Base-by-base conservation (phyloP, 2,113 vertebrate genomes). In the Paramisgurnus dabryanus region DNA sequence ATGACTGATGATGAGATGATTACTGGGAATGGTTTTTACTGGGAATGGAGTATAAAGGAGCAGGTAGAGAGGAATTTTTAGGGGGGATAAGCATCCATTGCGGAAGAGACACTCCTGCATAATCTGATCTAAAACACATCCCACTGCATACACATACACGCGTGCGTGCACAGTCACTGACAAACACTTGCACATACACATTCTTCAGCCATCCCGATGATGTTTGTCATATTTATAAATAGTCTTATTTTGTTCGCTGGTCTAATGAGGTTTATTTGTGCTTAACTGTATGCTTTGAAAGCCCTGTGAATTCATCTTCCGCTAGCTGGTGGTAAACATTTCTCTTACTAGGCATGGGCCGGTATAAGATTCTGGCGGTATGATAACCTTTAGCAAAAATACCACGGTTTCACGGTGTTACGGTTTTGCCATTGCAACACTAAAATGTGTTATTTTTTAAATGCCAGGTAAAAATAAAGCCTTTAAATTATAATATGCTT, bases 181-280 rank as follows among this genome's bases (percentile, higher is more conserved):
- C n/a, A 83, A 84, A 84, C 80, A 65, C 68, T 13, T 88, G 83
- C 80, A 79, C 60, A 34, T 3, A 58, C 84, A 87, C 88, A 88
- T 87, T 81, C 77, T 47, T 82, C 84, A 68, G 50, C 67, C 82
- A 85, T 86, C 85, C 80, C 41, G n/a, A 74, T 70, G 4, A 58
- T 85, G 81, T 79, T 83, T 87, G 84, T 84, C 80, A 84, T 60
- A 65, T 57, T 77, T 92, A 88, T 87, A 86, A 84, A 84, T 90
- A 90, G 83, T 12, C 2, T 8, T 49, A 10, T 6, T 61, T 34
- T 34, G 27, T 67, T 75, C 11, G 71, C 66, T 83, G 65, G 78
- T 57, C 47, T 64, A 83, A 40, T 80, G 83, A 86, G 82, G 79
- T 86, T 89, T 88, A 90, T 91, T 89, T 85, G 78, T 68, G 77